Base-by-base conservation (phyloP, 1,140 invertebrate genomes). In the Drosophila funebris region DNA sequence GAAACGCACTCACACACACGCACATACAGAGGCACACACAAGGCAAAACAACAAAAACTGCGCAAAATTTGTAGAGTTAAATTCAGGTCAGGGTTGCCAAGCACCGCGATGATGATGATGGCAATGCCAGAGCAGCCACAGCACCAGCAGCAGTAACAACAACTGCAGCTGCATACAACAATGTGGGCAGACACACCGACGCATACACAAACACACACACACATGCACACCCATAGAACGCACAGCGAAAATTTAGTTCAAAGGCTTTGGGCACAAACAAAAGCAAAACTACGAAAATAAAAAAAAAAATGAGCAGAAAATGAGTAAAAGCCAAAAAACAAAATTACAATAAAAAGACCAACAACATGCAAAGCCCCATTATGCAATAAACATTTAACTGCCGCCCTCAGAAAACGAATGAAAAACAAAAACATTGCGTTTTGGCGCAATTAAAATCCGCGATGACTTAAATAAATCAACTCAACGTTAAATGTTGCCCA, bases 41-140 rank as follows among this genome's bases (percentile, higher is more conserved):
- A 52, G 11, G 29, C 14, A 48, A 33, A 64, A 18, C 20, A 44
- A 64, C 43, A 56, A 48, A 69, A 73, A 68, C 67, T 64, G 54
- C 66, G 62, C 64, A 75, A 60, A 74, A 83, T 63, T 75, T 83
- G 78, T 71, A 83, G 79, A 78, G 79, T 71, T 75, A 75, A 83
- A 83, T 83, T 83, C 66, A 75, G 79, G 79, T 83, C 79, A 83
- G 79, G 79, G 79, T 83, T 83, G 71, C 66, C 66, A 63, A 75
- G 79, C 72, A 67, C 44, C 80, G 76, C 75, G 64, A 67, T 60
- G 78, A 52, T 39, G 76, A 71, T 78, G 74, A 63, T 56, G 76
- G 41, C 20, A 69, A 71, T 78, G 72, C 54, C 46, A 66, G 61
- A 73, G 48, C 54, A 67, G 69, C 54, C 53, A 41, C 60, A 76